Evolutionary conservation across 2,113 vertebrate species (phyloP), one percentile per base, ranked within the genome.

Genomic region (Tachuris rubrigastra): DNA sequence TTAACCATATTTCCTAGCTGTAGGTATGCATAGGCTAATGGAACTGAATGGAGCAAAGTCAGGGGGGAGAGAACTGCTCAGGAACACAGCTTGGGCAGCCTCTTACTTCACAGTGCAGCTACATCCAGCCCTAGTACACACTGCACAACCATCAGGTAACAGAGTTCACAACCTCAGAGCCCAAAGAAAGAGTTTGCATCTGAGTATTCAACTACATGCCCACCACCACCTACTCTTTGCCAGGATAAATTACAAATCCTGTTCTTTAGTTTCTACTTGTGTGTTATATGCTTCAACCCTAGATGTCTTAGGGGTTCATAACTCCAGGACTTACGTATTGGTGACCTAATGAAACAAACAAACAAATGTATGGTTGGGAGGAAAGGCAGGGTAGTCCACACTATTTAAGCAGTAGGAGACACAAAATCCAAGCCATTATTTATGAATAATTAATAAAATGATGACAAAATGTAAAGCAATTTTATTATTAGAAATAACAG

Each of bases 401-500:
- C 55, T 65, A 10, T 62, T 82, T 79, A 68, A 95, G 33, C 47
- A 67, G 46, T 5, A 47, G 52, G 33, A 92, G 31, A 37, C 49
- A 41, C 3, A 56, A 80, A 74, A 52, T 23, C 37, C 30, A 69
- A 56, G n/a, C 23, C 22, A 66, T 66, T 90, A 52, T 56, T 79
- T 79, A 60, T 79, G 33, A 90, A 90, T 88, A 83, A 90, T 93
- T 88, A 82, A 68, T 16, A 69, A 73, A 72, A 49, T 24, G 24
- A 53, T 83, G 41, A 31, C 47, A 37, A 33, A 75, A 52, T 12
- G 3, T 55, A 39, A 93, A 53, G 37, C 27, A 56, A 62, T 69
- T 69, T n/a, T 83, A 67, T 89, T 91, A 58, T 84, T 67, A 84
- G 46, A 66, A 86, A 39, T 77, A 60, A 37, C 24, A 60, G 3